Conservation (phyloP, 1,140 invertebrate species). For the Heliconius melpomene region DNA sequence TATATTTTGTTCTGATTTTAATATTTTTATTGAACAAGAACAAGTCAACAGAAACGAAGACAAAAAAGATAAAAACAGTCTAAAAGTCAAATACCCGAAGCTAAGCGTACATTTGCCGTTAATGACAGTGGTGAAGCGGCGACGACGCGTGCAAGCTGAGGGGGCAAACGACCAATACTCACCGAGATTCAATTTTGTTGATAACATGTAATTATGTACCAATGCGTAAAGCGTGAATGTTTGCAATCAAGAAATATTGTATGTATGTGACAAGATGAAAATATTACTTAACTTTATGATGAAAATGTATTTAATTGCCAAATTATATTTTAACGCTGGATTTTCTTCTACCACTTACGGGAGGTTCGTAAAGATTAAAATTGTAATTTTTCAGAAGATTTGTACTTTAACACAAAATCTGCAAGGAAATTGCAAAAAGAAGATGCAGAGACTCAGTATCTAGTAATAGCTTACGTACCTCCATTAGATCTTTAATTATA, state of each 20-base stretch:
- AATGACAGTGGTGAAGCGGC: constrained; percentile 55
- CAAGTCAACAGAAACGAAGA: neutral
- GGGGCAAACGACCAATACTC: constrained; percentile 38
- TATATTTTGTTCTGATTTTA: no score
- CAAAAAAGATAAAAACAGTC: neutral
- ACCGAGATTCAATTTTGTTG: constrained; percentile 27
- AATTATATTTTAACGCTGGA: no score
- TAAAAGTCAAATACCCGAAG: constrained; percentile 23
- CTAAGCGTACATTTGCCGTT: constrained; percentile 46
- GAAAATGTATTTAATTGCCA: no score
- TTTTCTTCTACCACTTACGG: no score
- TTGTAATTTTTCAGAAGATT: no score
- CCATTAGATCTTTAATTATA: neutral
- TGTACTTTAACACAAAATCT: no score
- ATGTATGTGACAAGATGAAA: neutral
- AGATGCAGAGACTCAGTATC: no score
- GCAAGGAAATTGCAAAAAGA: no score
- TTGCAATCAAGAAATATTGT: neutral
- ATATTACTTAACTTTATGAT: neutral
- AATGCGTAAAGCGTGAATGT: constrained; percentile 29
- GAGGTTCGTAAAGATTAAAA: no score
- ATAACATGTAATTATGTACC: constrained; percentile 7
- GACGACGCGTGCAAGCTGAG: constrained; percentile 54
- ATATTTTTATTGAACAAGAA: no score
- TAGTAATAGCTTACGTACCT: no score